These are phyloP conservation scores for Chloromyia formosa DNA, from an alignment of 2,888 invertebrate species.

Conservation along the genomic window DNA sequence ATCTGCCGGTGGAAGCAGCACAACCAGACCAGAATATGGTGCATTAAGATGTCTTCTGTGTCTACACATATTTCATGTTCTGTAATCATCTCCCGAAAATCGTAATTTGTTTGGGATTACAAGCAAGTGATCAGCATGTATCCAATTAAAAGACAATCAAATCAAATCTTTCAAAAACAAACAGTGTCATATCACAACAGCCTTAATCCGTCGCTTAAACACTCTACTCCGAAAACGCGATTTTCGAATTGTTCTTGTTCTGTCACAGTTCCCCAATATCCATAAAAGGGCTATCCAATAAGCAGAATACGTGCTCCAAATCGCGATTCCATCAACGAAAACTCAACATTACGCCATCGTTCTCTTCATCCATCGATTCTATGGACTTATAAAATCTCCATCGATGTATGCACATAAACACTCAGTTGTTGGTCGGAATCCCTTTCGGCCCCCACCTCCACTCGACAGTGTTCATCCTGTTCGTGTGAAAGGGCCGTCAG, in stretches of 20 bases:
- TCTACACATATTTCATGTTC: too few species aligned
- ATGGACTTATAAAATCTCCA: too few species aligned
- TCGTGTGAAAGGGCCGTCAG: too few species aligned
- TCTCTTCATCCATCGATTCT: background rate
- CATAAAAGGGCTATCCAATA: slow-evolving; percentile 16
- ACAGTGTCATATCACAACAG: background rate
- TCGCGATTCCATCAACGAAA: slow-evolving; percentile 4
- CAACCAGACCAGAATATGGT: too few species aligned
- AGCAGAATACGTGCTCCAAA: slow-evolving; percentile 13
- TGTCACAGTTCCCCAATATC: background rate
- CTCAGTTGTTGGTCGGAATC: too few species aligned
- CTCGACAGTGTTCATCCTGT: too few species aligned
- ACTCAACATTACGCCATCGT: background rate
- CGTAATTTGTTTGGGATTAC: too few species aligned
- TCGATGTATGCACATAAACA: too few species aligned
- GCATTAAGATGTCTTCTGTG: too few species aligned
- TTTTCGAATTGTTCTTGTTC: background rate
- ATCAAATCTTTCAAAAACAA: background rate
- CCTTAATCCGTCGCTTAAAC: background rate
- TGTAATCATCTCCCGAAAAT: too few species aligned
- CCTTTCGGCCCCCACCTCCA: too few species aligned
- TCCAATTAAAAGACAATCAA: background rate
- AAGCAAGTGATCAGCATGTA: background rate
- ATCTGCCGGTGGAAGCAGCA: too few species aligned
- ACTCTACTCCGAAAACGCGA: background rate